Base-by-base conservation (phyloP, 2,797 vertebrate species). In the Halcyon chelicuti region DNA sequence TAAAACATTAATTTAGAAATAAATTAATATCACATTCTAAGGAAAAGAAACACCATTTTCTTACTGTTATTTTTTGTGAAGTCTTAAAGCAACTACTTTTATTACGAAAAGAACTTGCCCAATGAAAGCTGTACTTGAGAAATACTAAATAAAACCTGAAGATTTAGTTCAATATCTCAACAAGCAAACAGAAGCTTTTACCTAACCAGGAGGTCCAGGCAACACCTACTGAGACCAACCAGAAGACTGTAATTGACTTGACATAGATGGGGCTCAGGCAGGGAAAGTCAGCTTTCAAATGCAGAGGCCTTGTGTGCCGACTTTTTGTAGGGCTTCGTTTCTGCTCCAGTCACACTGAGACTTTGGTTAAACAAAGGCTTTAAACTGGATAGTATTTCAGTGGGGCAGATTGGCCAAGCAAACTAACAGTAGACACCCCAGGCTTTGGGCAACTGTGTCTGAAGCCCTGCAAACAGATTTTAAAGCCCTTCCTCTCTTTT, bases 151-250 rank as follows among this genome's bases (percentile, higher is more conserved):
- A 67, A 96, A 86, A 86, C 26, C 63, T 82, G 62, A 91, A 90
- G 67, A 90, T 95, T 90, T 63, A 91, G 33, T 78, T 86, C 71
- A 79, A 14, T 40, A 90, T 77, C 57, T 88, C 39, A 33, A 60
- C 10, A 82, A 21, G 18, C 44, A 91, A 94, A 88, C 25, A 82
- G 49, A 63, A 86, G 42, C 14, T 95, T 93, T 63, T 67, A 88
- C 25, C 35, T 58, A 65, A 86, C 77, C 61, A 20, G 77, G 61
- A 88, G 67, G 47, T 63, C 57, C 37, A 76, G 77, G 86, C 33
- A 88, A 79, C 40, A 82, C 40, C 70, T 83, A 46, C 8, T 28
- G 66, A 83, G 46, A 84, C 15, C 47, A 90, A 39, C 14, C 33
- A 91, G 47, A 76, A 79, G 29, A 82, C 57, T 37, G 62, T 35